Conservation (phyloP, 2,113 vertebrate genomes). For the Erythrocercus mccallii region DNA sequence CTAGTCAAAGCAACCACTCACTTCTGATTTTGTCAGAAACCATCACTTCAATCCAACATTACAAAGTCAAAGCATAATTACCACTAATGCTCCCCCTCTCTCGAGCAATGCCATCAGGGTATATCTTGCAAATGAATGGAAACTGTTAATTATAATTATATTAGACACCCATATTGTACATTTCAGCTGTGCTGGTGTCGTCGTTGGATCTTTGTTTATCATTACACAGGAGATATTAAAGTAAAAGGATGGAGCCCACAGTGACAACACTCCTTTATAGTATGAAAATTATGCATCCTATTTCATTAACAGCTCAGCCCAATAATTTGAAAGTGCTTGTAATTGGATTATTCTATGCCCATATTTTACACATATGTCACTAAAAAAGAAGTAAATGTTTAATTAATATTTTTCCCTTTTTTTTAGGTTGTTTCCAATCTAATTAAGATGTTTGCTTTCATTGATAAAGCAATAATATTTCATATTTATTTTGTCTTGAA, state of each 20-base stretch:
- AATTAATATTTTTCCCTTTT: background rate
- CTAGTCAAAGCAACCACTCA: background rate
- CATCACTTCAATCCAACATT: constrained; percentile 56
- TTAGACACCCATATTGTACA: constrained; percentile 67
- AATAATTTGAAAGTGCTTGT: constrained; percentile 3
- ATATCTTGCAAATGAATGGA: constrained; percentile 75
- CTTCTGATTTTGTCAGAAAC: constrained; percentile 23
- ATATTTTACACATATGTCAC: background rate
- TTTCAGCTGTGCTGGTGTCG: constrained; percentile 38
- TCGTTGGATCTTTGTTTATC: constrained; percentile 58
- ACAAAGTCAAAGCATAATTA: constrained; percentile 77
- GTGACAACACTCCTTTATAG: background rate
- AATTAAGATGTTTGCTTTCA: constrained; percentile 2
- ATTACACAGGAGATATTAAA: constrained; percentile 28
- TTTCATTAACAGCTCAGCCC: background rate
- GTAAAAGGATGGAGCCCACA: constrained; percentile 26
- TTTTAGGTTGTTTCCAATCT: background rate
- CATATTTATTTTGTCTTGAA: background rate
- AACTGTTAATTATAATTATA: constrained; percentile 77
- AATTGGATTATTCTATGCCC: background rate
- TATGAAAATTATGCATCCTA: background rate
- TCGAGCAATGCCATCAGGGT: constrained; percentile 68
- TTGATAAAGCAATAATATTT: background rate
- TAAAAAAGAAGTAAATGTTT: background rate
- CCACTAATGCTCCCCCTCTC: constrained; percentile 68